Base-by-base conservation (phyloP, 2,113 vertebrate species). In the Camelus bactrianus region DNA sequence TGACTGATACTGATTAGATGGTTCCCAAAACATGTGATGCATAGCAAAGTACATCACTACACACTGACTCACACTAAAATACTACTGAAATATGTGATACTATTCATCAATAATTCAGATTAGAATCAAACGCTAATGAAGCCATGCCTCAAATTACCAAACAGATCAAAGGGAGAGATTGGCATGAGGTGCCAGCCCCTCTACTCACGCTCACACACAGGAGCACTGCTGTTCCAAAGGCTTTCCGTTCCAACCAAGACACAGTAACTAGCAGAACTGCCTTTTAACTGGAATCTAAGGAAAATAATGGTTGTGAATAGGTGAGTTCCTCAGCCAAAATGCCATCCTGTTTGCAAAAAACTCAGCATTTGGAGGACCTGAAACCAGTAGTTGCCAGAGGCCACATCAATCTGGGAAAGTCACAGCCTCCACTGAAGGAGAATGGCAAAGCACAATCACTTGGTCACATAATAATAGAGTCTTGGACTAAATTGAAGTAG, bases 231-330 rank as follows among this genome's bases (percentile, higher is more conserved):
- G 2, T 90, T 95, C 96, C 97, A 97, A 46, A 77, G 12, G 32
- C 12, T 76, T 52, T 91, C 38, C 52, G 8, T 85, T 72, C 67
- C 67, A 72, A 6, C 77, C 46, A 77, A 26, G 52, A 96, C 72
- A 89, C 91, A 97, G 1, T 95, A 58, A 54, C 82, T 95, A 32
- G 52, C 20, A 89, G 91, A 89, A 58, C 1, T 92, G 72, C 93
- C 96, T 73, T 86, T 82, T 83, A 97, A 75, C 7, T 24, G 93
- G 76, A 92, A 97, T 91, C 97, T 97, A 60, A 85, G 52, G 22
- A 67, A 90, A 60, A 76, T 58, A 76, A 77, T 26, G 42, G 32
- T 19, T 16, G 24, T 76, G 17, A 83, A 67, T 38, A 84, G 28
- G 24, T 56, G 38, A 94, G 62, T 52, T 26, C 56, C 46, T 70